phyloP scores from a whole-genome alignment of 2,113 vertebrate species.

The Grallaria varia region DNA sequence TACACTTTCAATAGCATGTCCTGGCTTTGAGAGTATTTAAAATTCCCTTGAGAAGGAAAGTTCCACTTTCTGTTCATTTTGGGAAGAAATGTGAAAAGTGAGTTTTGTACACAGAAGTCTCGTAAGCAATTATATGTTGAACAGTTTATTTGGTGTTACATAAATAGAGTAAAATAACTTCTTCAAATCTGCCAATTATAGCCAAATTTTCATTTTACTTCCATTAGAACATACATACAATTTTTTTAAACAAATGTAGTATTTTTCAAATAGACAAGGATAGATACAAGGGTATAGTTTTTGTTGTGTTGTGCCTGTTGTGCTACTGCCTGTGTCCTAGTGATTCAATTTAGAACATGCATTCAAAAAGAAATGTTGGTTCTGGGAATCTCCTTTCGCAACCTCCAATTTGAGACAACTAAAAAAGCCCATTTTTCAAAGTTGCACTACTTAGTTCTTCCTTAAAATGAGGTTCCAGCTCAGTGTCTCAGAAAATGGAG shows the following conservation, averaged over 20 bases:
- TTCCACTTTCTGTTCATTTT: not conserved
- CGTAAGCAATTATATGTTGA: not conserved
- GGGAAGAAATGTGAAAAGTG: not conserved
- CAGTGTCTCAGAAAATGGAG: not conserved
- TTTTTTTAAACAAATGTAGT: not conserved
- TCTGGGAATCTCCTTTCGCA: not conserved
- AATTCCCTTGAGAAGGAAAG: not conserved
- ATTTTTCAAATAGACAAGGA: not conserved
- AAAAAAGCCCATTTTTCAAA: not conserved
- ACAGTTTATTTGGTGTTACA: not conserved
- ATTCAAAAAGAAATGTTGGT: not conserved
- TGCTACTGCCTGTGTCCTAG: not conserved
- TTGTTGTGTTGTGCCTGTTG: not conserved
- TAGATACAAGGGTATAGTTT: rapidly evolving
- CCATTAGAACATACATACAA: not conserved
- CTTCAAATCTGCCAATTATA: not conserved
- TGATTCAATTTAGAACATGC: not conserved
- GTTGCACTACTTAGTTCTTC: not conserved
- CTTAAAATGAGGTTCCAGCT: not conserved
- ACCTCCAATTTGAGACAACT: not conserved
- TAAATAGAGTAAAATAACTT: not conserved
- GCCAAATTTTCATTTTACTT: not conserved
- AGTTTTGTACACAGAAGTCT: not conserved
- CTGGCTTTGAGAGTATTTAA: not conserved
- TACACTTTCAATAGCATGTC: not conserved